A percentile compares a stretch with the other conserved stretches of the same genome.
Evolutionary conservation across 2,888 invertebrate genomes (phyloP).

Genomic region (Drosophila nigricruria): DNA sequence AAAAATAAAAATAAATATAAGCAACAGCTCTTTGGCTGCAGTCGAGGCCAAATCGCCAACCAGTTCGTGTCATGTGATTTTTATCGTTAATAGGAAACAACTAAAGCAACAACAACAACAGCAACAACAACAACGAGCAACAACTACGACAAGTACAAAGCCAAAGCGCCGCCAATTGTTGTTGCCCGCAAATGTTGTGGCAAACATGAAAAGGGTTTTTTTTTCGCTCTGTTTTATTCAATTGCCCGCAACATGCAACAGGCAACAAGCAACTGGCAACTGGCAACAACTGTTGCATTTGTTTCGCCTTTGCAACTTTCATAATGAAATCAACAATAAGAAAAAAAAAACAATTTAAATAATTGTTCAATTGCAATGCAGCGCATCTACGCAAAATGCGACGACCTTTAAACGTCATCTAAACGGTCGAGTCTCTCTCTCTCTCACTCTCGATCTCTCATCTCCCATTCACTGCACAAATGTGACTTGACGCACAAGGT

Average conservation of each 20-base stretch:
- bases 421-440: not conserved
- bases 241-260: slow-evolving; percentile 66
- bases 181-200: slow-evolving; percentile 69
- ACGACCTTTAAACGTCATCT: slow-evolving; percentile 21
- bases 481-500: slow-evolving; percentile 62
- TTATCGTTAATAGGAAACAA: slow-evolving; percentile 81
- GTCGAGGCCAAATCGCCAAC: slow-evolving; percentile 75
- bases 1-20: slow-evolving; percentile 24
- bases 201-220: slow-evolving; percentile 74
- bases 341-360: slow-evolving; percentile 59
- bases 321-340: slow-evolving; percentile 65
- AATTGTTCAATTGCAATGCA: slow-evolving; percentile 33
- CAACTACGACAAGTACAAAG: slow-evolving; percentile 75
- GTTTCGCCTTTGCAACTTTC: slow-evolving; percentile 56
- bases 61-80: slow-evolving; percentile 81
- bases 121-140: slow-evolving; percentile 22
- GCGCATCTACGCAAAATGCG: slow-evolving; percentile 45
- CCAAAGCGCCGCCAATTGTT: slow-evolving; percentile 73
- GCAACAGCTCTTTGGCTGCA: slow-evolving; percentile 29
- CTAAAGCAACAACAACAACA: slow-evolving; percentile 54
- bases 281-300: slow-evolving; percentile 19
- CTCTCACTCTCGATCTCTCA: slow-evolving; percentile 29
- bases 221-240: slow-evolving; percentile 37
- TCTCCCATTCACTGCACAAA: slow-evolving; percentile 57
- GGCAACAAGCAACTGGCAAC: slow-evolving; percentile 13